Conservation (phyloP, 1,140 invertebrate genomes). For the Argopecten irradians region DNA sequence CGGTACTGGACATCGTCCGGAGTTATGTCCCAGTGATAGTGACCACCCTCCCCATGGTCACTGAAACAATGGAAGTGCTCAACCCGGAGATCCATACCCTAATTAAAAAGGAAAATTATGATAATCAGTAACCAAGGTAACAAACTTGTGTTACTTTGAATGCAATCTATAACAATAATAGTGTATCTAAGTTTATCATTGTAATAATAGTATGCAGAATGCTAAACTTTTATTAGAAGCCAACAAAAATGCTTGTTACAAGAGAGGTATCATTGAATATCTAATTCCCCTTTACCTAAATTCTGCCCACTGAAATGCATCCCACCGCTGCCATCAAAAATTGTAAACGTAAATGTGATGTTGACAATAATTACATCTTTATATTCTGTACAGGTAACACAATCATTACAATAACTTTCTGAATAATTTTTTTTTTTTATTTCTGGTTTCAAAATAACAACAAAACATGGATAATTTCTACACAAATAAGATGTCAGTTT, state of each 20-base stretch:
- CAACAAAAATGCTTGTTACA: too few species aligned
- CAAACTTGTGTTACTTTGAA: neutral
- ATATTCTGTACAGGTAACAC: too few species aligned
- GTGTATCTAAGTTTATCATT: neutral
- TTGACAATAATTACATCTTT: too few species aligned
- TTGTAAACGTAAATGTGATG: too few species aligned
- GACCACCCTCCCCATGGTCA: conserved; percentile 91
- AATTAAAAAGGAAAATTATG: conserved; percentile 55
- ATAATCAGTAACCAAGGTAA: conserved; percentile 24
- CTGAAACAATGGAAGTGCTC: conserved; percentile 97
- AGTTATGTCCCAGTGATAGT: conserved; percentile 96
- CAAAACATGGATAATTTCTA: neutral
- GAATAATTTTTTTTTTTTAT: neutral
- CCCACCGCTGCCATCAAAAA: too few species aligned
- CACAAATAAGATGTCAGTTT: neutral
- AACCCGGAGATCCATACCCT: conserved; percentile 91
- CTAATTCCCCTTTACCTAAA: too few species aligned
- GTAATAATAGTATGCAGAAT: too few species aligned
- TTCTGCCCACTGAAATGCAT: too few species aligned
- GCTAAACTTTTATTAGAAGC: too few species aligned
- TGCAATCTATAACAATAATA: neutral
- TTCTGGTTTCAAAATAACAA: neutral
- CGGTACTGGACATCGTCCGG: conserved; percentile 90
- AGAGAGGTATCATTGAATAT: too few species aligned
- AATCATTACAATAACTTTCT: neutral